phyloP scores from a whole-genome alignment of 2,113 vertebrate species.

The Indicator indicator region DNA sequence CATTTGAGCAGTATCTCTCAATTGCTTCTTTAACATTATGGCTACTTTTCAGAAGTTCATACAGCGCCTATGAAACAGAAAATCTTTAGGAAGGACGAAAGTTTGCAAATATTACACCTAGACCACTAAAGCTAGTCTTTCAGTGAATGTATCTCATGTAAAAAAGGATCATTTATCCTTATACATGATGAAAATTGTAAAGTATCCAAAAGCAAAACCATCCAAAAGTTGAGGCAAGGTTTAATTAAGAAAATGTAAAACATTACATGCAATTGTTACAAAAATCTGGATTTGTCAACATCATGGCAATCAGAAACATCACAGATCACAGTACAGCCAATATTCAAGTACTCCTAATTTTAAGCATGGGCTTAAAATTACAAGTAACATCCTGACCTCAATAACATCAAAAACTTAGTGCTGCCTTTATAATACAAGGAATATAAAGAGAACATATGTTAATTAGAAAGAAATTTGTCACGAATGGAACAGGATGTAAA shows the following conservation, averaged over 20 bases:
- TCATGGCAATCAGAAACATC: background rate
- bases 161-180: background rate
- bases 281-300: background rate
- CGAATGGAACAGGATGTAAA: background rate
- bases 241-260: background rate
- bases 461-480: background rate
- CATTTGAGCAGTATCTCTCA: conserved; percentile 85
- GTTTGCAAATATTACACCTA: background rate
- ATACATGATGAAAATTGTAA: background rate
- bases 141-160: background rate
- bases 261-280: background rate
- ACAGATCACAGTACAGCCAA: background rate
- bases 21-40: conserved; percentile 90
- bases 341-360: background rate
- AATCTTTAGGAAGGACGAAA: background rate
- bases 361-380: background rate
- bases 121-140: background rate
- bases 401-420: background rate
- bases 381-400: background rate
- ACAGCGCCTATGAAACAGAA: conserved; percentile 82
- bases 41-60: conserved; percentile 91
- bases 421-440: background rate
- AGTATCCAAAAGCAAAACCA: background rate
- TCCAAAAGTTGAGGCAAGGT: background rate
- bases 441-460: background rate